These are phyloP conservation scores for Plutomurus gul DNA, from an alignment of 1,140 invertebrate genomes.

Conservation along the genomic window DNA sequence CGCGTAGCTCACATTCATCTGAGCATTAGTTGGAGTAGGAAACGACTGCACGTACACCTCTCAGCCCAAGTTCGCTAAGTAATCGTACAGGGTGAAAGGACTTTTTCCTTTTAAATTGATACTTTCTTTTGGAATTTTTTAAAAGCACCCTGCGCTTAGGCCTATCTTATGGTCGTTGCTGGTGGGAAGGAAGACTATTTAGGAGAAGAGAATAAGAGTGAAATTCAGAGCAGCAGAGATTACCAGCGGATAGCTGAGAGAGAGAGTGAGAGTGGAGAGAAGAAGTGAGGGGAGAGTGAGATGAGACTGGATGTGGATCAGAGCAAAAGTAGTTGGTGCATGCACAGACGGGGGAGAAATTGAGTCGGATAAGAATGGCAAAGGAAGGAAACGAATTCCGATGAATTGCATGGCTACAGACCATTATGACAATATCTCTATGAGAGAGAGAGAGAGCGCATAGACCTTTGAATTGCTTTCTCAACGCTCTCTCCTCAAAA, in stretches of 20 bases:
- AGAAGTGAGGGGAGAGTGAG: background rate
- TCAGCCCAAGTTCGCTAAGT: background rate
- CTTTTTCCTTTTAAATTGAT: background rate
- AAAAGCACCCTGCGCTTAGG: no score
- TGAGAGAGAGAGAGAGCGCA: no score
- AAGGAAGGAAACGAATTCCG: constrained; percentile 11
- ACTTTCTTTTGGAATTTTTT: background rate
- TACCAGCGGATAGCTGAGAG: background rate
- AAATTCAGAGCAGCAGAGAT: background rate
- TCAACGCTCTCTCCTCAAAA: background rate
- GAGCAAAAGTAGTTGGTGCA: no score
- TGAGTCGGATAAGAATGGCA: background rate
- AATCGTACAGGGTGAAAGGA: background rate
- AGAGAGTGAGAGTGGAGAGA: background rate
- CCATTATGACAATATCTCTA: constrained; percentile 23
- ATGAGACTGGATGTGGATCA: no score
- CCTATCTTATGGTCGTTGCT: background rate
- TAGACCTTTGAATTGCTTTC: constrained; percentile 22
- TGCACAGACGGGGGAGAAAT: background rate
- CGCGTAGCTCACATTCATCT: background rate
- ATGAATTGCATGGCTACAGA: constrained; percentile 11
- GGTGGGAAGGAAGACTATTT: no score
- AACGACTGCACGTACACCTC: background rate
- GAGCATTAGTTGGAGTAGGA: background rate
- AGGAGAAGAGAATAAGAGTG: background rate